A percentile compares a stretch with the other conserved stretches of the same genome.
These are phyloP conservation scores for Eueremaeus valkanovi DNA, from an alignment of 2,888 invertebrate genomes.

Conservation along the genomic window DNA sequence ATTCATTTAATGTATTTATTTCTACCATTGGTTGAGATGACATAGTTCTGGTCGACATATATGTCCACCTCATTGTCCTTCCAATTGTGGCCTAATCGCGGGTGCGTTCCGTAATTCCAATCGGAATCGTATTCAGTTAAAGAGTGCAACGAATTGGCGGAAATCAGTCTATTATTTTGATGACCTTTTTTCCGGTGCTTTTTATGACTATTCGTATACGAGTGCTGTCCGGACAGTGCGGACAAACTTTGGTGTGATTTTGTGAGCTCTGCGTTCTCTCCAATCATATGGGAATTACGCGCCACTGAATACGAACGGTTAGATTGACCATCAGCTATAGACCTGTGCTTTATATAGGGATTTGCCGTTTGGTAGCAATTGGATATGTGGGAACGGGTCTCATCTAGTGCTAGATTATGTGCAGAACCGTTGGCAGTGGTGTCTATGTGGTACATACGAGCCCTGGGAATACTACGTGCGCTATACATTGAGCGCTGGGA, in stretches of 20 bases:
- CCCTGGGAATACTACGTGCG: slow-evolving; percentile 80
- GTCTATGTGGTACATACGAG: slow-evolving; percentile 68
- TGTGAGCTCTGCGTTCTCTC: slow-evolving; percentile 28
- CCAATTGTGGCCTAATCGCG: slow-evolving; percentile 58
- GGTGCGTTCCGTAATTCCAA: slow-evolving; percentile 42
- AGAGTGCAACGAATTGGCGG: slow-evolving; percentile 44
- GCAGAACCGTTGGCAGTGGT: slow-evolving; percentile 37
- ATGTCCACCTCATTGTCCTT: slow-evolving; percentile 94
- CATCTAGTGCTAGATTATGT: slow-evolving; percentile 57
- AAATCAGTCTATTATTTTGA: slow-evolving; percentile 42
- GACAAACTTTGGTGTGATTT: slow-evolving; percentile 27
- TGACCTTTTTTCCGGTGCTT: slow-evolving; percentile 43
- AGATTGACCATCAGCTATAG: slow-evolving; percentile 76
- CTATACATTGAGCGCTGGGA: slow-evolving; percentile 91
- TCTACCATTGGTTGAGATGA: slow-evolving; percentile 36
- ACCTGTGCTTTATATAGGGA: slow-evolving; percentile 50
- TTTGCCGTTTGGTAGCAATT: slow-evolving; percentile 59
- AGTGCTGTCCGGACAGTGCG: not conserved
- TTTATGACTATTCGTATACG: slow-evolving; percentile 35
- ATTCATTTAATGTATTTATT: slow-evolving; percentile 10
- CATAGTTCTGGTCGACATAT: slow-evolving; percentile 83
- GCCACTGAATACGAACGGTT: slow-evolving; percentile 72
- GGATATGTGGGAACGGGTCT: slow-evolving; percentile 65
- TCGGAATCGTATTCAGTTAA: slow-evolving; percentile 72
- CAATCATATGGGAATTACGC: slow-evolving; percentile 54